phyloP scores from a whole-genome alignment of 2,888 invertebrate species.

The Nebria salina region DNA sequence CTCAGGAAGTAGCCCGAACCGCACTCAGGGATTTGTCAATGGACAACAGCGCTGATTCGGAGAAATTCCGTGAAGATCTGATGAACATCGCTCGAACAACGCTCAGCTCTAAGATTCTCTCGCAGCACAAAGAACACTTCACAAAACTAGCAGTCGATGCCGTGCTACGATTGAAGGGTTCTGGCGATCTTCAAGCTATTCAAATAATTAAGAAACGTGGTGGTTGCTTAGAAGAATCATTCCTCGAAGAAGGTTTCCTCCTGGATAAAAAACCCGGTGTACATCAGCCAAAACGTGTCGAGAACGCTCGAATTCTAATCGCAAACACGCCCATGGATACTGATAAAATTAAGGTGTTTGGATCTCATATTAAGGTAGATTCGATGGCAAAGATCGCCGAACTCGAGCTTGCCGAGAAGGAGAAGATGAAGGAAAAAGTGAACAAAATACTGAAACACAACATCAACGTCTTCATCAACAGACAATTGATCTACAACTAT shows the following conservation, averaged over 20 bases:
- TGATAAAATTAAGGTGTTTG: slow-evolving; percentile 99
- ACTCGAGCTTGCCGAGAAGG: slow-evolving; percentile 96
- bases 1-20: slow-evolving; percentile 83
- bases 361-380: slow-evolving; percentile 92
- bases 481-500: slow-evolving; percentile 99
- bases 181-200: slow-evolving; percentile 94
- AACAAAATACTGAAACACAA: slow-evolving; percentile 94
- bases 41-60: slow-evolving; percentile 84
- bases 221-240: slow-evolving; percentile 92
- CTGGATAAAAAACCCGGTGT: slow-evolving; percentile 97
- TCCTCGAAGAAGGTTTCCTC: slow-evolving; percentile 94
- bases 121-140: slow-evolving; percentile 97
- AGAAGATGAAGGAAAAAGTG: slow-evolving; percentile 99
- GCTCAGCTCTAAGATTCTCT: slow-evolving; percentile 95
- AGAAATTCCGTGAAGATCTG: slow-evolving; percentile 85
- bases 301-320: slow-evolving; percentile 96
- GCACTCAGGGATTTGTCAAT: slow-evolving; percentile 82
- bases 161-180: slow-evolving; percentile 92
- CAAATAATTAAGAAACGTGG: slow-evolving; percentile 98
- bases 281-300: slow-evolving; percentile 94
- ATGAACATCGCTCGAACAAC: slow-evolving; percentile 98
- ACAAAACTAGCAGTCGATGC: slow-evolving; percentile 95
- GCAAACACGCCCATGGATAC: slow-evolving; percentile 99
- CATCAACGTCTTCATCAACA: slow-evolving; percentile 97
- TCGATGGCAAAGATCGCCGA: slow-evolving; percentile 97